phyloP scores from a whole-genome alignment of 2,888 invertebrate genomes.

The Pristionchus mayeri region DNA sequence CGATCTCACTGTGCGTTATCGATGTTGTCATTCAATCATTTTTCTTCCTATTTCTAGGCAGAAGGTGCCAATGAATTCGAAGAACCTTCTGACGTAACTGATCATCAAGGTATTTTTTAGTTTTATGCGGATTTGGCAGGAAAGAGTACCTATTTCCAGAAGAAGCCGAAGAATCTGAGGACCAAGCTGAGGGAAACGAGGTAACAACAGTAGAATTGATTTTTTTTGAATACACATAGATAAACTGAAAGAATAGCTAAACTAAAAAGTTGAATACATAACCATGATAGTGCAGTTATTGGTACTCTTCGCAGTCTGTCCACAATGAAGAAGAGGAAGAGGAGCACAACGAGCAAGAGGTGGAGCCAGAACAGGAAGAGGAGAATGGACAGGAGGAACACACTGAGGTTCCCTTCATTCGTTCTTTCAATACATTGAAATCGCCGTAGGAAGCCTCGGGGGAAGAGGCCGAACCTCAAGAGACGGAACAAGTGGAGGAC shows the following conservation, averaged over 20 bases:
- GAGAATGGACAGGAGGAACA: background rate
- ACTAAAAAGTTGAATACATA: no score
- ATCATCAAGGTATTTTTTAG: background rate
- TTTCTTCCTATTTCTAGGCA: background rate
- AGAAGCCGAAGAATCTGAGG: background rate
- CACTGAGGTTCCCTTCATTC: background rate
- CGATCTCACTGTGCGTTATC: background rate
- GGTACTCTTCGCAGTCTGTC: background rate
- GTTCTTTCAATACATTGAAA: background rate
- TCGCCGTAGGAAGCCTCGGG: no score
- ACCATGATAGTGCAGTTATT: no score
- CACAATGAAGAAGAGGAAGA: background rate
- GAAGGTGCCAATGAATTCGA: conserved; percentile 13
- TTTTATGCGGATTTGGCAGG: no score
- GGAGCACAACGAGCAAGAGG: background rate
- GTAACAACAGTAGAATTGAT: no score
- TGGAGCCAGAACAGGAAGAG: background rate
- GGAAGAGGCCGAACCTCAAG: no score
- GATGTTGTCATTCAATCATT: background rate
- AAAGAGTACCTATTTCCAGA: no score
- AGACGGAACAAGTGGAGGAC: no score
- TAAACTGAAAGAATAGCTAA: no score
- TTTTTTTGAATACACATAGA: no score
- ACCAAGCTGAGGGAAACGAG: background rate
- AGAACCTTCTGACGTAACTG: background rate